These are phyloP conservation scores for Callitettix versicolor DNA, from an alignment of 1,140 invertebrate genomes.

Conservation along the genomic window DNA sequence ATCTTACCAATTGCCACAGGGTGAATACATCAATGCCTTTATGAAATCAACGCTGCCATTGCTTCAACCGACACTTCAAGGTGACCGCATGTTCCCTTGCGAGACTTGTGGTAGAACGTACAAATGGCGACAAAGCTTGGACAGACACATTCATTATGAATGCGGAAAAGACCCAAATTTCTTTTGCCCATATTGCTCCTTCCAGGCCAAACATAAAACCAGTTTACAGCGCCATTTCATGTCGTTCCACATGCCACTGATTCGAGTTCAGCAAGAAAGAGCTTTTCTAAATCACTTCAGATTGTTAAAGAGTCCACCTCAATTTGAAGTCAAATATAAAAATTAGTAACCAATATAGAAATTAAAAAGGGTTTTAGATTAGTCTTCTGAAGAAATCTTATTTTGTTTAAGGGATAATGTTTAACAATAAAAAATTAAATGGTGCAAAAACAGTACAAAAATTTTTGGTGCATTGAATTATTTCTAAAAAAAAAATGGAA, in stretches of 20 bases:
- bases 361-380: background rate
- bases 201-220: constrained; percentile 15
- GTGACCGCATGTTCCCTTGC: constrained; percentile 1
- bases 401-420: too few relatives aligned
- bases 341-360: background rate
- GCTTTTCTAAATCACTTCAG: background rate
- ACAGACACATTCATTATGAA: constrained; percentile 39
- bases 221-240: constrained; percentile 11
- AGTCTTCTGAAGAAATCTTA: background rate
- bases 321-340: background rate
- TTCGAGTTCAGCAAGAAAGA: constrained; percentile 4
- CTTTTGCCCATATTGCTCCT: constrained; percentile 38
- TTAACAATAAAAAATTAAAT: too few relatives aligned
- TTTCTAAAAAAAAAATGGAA: too few relatives aligned
- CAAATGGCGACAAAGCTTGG: constrained; percentile 31
- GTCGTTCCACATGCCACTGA: constrained; percentile 10
- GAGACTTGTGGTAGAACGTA: constrained; percentile 30
- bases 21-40: too few relatives aligned
- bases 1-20: too few relatives aligned
- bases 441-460: too few relatives aligned
- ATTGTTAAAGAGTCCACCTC: background rate
- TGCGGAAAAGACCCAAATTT: constrained; percentile 36
- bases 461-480: too few relatives aligned
- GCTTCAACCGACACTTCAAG: too few relatives aligned
- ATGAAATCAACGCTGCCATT: too few relatives aligned